Percentiles rank a stretch among this genome's conserved stretches.
Evolutionary conservation across 2,797 vertebrate species (phyloP).

Genomic region (Labroides dimidiatus): DNA sequence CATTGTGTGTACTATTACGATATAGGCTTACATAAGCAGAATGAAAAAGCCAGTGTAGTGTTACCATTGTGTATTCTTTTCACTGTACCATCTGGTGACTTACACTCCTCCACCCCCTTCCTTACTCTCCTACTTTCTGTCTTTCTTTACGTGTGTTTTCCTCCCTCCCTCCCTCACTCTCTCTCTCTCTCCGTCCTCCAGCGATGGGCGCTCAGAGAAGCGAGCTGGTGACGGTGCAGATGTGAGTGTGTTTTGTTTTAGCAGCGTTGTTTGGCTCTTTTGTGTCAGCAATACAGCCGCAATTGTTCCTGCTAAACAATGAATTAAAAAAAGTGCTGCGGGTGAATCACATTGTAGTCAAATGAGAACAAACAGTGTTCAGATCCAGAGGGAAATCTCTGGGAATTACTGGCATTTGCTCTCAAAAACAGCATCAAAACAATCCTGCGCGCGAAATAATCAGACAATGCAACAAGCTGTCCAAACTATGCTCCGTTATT

Average conservation of each 20-base stretch:
- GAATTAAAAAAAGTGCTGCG: conserved; percentile 4
- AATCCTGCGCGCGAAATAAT: conserved; percentile 25
- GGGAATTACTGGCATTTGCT: conserved; percentile 11
- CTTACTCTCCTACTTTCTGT: conserved; percentile 49
- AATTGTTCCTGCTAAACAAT: conserved; percentile 55
- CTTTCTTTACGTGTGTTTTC: conserved; percentile 53
- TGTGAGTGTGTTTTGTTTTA: conserved; percentile 37
- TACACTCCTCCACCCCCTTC: conserved; percentile 33
- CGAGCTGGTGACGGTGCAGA: conserved; percentile 47
- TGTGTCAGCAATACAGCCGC: conserved; percentile 52
- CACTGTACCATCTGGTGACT: conserved; percentile 79
- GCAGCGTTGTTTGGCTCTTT: conserved; percentile 36
- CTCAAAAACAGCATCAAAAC: conserved; percentile 16
- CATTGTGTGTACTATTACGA: conserved; percentile 16
- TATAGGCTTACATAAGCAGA: conserved; percentile 54
- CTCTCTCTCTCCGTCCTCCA: conserved; percentile 13
- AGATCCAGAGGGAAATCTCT: background rate
- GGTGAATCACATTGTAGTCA: conserved; percentile 32
- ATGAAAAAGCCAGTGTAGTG: conserved; percentile 67
- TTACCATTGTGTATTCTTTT: conserved; percentile 78
- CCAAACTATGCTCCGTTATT: conserved; percentile 37
- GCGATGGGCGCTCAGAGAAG: conserved; percentile 13
- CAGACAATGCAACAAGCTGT: conserved; percentile 27
- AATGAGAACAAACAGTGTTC: conserved; percentile 34
- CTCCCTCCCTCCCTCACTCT: conserved; percentile 26